Evolutionary conservation across 2,888 invertebrate genomes (phyloP).

Genomic region (Camptogramma bilineatum): DNA sequence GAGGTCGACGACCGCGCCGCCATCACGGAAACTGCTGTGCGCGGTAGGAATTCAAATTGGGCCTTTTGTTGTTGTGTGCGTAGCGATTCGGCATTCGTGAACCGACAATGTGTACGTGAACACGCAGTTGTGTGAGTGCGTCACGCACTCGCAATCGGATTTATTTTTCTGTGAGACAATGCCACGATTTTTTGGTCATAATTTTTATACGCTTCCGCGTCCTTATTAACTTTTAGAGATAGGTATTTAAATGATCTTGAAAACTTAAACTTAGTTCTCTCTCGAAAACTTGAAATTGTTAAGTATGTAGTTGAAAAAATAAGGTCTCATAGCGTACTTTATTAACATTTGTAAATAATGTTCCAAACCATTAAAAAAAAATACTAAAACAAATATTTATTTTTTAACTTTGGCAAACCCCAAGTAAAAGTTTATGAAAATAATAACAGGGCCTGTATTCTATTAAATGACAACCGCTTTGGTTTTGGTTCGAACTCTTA

Average conservation of each 20-base stretch:
- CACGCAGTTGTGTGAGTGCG: conserved; percentile 54
- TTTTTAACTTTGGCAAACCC: too few relatives aligned
- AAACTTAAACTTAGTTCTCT: too few relatives aligned
- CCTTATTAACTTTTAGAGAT: conserved; percentile 1
- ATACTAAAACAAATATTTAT: too few relatives aligned
- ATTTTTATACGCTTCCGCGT: conserved; percentile 23
- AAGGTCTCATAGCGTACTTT: too few relatives aligned
- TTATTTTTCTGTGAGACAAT: conserved; percentile 28
- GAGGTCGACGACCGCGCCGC: conserved; percentile 77
- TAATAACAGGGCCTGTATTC: too few relatives aligned
- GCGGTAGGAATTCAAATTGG: conserved; percentile 83
- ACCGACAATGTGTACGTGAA: conserved; percentile 39
- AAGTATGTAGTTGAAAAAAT: too few relatives aligned
- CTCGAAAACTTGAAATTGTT: background rate
- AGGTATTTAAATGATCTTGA: background rate
- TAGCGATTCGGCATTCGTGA: conserved; percentile 50
- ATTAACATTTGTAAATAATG: too few relatives aligned
- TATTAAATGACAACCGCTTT: too few relatives aligned
- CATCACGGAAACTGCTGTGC: conserved; percentile 81
- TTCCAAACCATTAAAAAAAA: too few relatives aligned
- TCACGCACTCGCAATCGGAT: conserved; percentile 35
- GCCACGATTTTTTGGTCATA: conserved; percentile 10
- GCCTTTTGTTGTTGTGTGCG: conserved; percentile 70
- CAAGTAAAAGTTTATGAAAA: too few relatives aligned
- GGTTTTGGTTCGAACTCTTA: too few relatives aligned